phyloP scores from a whole-genome alignment of 2,888 invertebrate species.

The Magallana nippona region DNA sequence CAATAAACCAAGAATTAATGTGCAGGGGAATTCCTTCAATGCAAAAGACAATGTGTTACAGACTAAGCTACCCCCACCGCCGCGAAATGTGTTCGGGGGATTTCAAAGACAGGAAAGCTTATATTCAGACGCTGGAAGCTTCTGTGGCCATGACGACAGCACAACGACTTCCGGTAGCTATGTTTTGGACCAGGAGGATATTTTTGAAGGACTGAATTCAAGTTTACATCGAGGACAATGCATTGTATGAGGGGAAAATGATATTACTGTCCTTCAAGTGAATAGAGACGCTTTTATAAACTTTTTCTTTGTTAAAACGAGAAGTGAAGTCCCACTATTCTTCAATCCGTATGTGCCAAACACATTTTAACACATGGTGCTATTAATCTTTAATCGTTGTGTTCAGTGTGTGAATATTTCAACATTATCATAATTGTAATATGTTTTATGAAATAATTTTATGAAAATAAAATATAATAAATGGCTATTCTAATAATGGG shows the following conservation, averaged over 20 bases:
- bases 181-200: constrained; percentile 62
- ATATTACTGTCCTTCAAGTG: too few species aligned
- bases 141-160: constrained; percentile 58
- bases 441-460: not conserved
- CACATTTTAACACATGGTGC: not conserved
- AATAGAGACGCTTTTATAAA: too few species aligned
- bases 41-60: not conserved
- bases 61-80: not conserved
- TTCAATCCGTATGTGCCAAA: constrained; percentile 6
- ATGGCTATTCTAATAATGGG: too few species aligned
- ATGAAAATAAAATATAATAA: not conserved
- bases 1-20: not conserved
- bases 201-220: constrained; percentile 45
- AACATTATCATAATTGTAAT: not conserved
- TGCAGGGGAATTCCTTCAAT: not conserved
- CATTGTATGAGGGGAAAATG: constrained; percentile 40
- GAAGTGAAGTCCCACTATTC: not conserved
- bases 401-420: not conserved
- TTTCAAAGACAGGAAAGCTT: constrained; percentile 39
- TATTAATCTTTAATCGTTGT: constrained; percentile 12
- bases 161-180: constrained; percentile 68
- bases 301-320: not conserved
- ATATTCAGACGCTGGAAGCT: constrained; percentile 44
- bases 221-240: constrained; percentile 47
- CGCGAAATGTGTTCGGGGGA: constrained; percentile 32